Percentiles rank a stretch among this genome's conserved stretches.
These are phyloP conservation scores for Heteractis magnifica DNA, from an alignment of 92 coral and sea anemone species.

Conservation along the genomic window DNA sequence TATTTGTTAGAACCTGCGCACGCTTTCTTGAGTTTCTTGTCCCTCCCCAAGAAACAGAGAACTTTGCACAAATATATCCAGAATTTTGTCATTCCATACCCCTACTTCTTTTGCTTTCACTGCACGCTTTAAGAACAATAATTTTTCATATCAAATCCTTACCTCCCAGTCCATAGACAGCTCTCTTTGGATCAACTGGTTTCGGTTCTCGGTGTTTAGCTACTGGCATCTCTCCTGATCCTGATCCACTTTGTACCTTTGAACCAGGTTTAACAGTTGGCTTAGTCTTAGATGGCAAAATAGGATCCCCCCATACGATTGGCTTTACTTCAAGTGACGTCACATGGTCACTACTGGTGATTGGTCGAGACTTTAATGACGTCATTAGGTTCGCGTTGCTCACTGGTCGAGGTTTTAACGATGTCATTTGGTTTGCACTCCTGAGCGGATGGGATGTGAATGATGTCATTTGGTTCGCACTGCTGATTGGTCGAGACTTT, in stretches of 20 bases:
- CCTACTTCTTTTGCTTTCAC: background rate
- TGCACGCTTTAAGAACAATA: background rate
- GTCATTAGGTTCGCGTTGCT: background rate
- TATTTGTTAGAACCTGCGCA: too few species aligned
- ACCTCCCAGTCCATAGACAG: conserved; percentile 30
- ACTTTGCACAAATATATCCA: too few species aligned
- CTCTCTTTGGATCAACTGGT: conserved; percentile 33
- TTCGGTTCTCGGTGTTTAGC: conserved; percentile 25
- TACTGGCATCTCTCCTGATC: conserved; percentile 27
- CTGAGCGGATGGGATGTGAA: too few species aligned
- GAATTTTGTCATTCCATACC: too few species aligned
- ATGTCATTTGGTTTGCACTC: too few species aligned
- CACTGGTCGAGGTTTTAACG: too few species aligned
- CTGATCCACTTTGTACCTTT: conserved; percentile 9
- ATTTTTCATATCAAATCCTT: background rate
- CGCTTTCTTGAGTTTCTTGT: too few species aligned
- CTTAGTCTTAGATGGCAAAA: background rate
- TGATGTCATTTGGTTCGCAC: background rate
- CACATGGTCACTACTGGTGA: background rate
- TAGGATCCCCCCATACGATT: background rate
- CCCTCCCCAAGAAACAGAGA: too few species aligned
- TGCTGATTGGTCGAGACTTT: conserved; percentile 3
- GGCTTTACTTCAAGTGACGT: background rate
- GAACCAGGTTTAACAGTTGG: conserved; percentile 9
- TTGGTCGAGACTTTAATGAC: background rate